A percentile compares a stretch with the other conserved stretches of the same genome.
Evolutionary conservation across 2,113 vertebrate species (phyloP).

Genomic region (Elachura formosa): DNA sequence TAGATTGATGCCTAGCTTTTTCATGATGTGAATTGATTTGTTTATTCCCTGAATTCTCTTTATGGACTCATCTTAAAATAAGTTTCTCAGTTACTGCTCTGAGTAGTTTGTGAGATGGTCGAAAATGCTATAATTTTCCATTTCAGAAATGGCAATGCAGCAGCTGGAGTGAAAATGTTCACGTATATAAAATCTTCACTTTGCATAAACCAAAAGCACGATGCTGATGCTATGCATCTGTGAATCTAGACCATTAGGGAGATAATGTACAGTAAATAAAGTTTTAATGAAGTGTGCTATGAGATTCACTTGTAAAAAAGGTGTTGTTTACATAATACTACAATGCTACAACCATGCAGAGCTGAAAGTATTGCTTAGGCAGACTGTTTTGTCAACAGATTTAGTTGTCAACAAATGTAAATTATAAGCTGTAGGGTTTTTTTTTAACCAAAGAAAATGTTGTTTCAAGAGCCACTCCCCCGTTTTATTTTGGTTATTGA

Average conservation of each 20-base stretch:
- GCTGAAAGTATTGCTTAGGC: neutral
- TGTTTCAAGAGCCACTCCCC: neutral
- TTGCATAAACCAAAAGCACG: neutral
- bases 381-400: neutral
- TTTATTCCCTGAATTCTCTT: neutral
- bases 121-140: neutral
- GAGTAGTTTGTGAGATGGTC: neutral
- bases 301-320: neutral
- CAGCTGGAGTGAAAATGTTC: neutral
- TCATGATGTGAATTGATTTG: neutral
- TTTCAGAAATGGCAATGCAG: neutral
- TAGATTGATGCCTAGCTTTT: neutral
- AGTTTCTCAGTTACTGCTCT: neutral
- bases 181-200: fast-evolving
- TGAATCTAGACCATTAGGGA: neutral
- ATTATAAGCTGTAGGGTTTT: fast-evolving
- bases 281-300: neutral
- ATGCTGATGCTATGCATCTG: neutral
- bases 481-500: neutral
- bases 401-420: neutral
- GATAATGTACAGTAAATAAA: neutral
- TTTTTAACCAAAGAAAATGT: neutral
- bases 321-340: neutral
- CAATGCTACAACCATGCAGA: neutral
- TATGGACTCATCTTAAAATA: neutral